A percentile compares a stretch with the other conserved stretches of the same genome.
phyloP scores from a whole-genome alignment of 2,113 vertebrate genomes.

The Irena cyanogastra region DNA sequence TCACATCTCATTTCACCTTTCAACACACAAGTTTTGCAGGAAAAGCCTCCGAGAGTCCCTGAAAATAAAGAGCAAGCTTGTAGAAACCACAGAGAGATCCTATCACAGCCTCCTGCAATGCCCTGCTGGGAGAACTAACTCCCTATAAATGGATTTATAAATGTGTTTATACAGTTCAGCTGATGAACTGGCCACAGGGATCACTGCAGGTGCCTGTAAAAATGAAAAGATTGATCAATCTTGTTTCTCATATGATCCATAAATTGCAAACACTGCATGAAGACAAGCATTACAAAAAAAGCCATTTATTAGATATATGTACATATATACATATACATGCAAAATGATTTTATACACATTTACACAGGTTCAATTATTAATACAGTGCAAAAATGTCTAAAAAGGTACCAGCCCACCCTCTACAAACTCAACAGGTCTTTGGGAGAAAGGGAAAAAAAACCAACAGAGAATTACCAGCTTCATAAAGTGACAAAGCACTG shows the following conservation, averaged over 20 bases:
- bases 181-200: neutral
- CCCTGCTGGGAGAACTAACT: neutral
- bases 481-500: neutral
- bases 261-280: neutral
- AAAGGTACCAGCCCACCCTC: conserved; percentile 35
- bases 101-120: neutral
- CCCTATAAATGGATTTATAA: neutral
- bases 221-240: neutral
- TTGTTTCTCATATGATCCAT: neutral
- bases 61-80: neutral
- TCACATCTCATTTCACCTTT: neutral
- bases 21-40: neutral
- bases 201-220: neutral
- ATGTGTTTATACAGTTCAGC: neutral
- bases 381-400: conserved; percentile 57
- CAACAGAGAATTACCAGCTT: neutral
- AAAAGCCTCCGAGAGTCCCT: neutral
- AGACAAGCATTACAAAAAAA: neutral
- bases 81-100: neutral
- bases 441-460: neutral
- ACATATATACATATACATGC: conserved; percentile 46
- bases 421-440: neutral
- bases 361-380: conserved; percentile 32
- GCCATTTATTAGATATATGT: conserved; percentile 57
- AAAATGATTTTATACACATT: conserved; percentile 35